These are phyloP conservation scores for Hoplodrina ambigua DNA, from an alignment of 2,888 invertebrate genomes.

Conservation along the genomic window DNA sequence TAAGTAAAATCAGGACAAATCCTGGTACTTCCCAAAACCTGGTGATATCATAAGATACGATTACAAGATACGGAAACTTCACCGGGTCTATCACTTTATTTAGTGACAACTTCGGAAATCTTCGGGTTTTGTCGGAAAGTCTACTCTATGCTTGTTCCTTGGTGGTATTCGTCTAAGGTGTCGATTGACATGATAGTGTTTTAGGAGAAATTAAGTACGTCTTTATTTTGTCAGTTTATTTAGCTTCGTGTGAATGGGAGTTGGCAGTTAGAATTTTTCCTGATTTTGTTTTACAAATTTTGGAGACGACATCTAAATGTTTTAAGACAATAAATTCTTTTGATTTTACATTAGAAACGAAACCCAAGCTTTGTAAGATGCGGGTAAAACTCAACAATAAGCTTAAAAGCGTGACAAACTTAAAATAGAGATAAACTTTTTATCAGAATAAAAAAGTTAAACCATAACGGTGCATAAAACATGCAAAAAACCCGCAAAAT, in stretches of 20 bases:
- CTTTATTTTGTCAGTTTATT: slow-evolving; percentile 53
- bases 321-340: too few species aligned
- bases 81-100: slow-evolving; percentile 71
- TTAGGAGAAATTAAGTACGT: slow-evolving; percentile 36
- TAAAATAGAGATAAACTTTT: slow-evolving; percentile 18
- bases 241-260: slow-evolving; percentile 27
- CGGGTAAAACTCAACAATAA: slow-evolving; percentile 10
- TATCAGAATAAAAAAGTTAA: slow-evolving; percentile 8
- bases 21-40: slow-evolving; percentile 31
- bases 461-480: slow-evolving; percentile 41
- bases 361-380: not conserved
- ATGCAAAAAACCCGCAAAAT: slow-evolving; percentile 25
- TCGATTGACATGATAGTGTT: slow-evolving; percentile 57
- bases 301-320: too few species aligned
- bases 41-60: slow-evolving; percentile 75
- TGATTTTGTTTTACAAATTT: too few species aligned
- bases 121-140: slow-evolving; percentile 44
- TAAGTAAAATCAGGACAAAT: slow-evolving; percentile 14
- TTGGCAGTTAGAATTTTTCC: not conserved
- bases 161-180: slow-evolving; percentile 59
- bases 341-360: not conserved
- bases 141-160: slow-evolving; percentile 43
- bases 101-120: slow-evolving; percentile 67
- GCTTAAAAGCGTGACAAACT: not conserved
- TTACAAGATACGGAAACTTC: slow-evolving; percentile 70